A percentile compares a stretch with the other conserved stretches of the same genome.
These are phyloP conservation scores for Philereme vetulata DNA, from an alignment of 2,888 invertebrate species.

Conservation along the genomic window DNA sequence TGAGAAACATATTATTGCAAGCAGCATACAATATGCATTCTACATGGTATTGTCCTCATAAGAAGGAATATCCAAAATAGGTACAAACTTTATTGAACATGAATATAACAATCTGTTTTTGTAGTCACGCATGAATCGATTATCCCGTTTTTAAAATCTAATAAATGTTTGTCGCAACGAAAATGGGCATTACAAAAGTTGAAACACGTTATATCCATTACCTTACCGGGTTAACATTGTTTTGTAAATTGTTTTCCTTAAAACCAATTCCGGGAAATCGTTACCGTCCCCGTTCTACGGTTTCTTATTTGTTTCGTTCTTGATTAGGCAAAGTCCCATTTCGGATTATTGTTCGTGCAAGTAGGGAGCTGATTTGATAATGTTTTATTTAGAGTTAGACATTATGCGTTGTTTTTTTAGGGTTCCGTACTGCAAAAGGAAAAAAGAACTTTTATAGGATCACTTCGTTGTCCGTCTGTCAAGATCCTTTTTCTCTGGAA, in stretches of 20 bases:
- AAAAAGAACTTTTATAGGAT: no score
- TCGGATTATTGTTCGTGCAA: constrained; percentile 26
- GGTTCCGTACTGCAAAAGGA: no score
- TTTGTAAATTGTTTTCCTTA: constrained; percentile 33
- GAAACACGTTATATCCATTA: constrained; percentile 31
- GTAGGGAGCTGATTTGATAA: constrained; percentile 14
- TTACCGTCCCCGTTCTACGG: constrained; percentile 27
- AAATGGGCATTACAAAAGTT: constrained; percentile 17
- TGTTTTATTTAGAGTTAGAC: not conserved
- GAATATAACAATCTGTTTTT: no score
- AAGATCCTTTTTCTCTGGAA: no score
- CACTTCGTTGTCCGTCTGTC: no score
- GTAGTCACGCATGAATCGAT: no score
- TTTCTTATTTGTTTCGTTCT: constrained; percentile 30
- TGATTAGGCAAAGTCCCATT: constrained; percentile 30
- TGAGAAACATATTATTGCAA: no score
- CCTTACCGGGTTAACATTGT: constrained; percentile 23
- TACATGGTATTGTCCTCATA: no score
- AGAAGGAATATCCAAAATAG: no score
- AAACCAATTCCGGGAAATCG: constrained; percentile 30
- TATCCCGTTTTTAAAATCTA: not conserved
- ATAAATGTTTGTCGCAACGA: constrained; percentile 12
- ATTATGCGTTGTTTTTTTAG: no score
- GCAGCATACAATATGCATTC: no score
- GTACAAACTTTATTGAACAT: no score